Percentiles rank a stretch among this genome's conserved stretches.
phyloP scores from a whole-genome alignment of 2,888 invertebrate species.

The Macrophya annulata region DNA sequence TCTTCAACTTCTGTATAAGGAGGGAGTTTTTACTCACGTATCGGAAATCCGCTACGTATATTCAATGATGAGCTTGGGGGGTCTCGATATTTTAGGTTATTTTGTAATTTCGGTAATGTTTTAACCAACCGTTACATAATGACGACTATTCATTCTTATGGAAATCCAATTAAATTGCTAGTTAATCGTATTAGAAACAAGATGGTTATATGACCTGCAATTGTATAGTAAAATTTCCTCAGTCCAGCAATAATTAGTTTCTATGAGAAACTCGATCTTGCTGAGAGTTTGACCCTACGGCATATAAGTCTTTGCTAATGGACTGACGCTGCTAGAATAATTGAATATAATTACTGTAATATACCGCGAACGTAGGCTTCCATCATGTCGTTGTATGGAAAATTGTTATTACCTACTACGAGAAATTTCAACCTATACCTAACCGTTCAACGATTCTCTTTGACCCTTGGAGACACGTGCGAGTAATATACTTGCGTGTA shows the following conservation, averaged over 20 bases:
- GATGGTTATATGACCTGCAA: background rate
- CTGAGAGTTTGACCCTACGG: slow-evolving; percentile 27
- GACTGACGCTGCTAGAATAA: slow-evolving; percentile 3
- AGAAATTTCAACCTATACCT: background rate
- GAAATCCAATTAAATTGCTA: background rate
- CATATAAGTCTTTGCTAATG: slow-evolving; percentile 2
- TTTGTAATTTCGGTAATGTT: background rate
- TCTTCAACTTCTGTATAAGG: background rate
- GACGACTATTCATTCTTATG: background rate
- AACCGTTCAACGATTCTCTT: slow-evolving; percentile 12
- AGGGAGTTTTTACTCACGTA: too few relatives aligned
- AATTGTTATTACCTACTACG: slow-evolving; percentile 16
- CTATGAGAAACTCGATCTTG: background rate
- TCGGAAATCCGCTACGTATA: background rate
- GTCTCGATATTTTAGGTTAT: background rate
- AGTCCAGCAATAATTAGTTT: background rate
- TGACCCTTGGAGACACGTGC: background rate
- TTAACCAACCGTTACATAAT: background rate
- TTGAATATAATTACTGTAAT: slow-evolving; percentile 30
- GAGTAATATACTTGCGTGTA: background rate
- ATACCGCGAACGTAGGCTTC: background rate
- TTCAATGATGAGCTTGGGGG: background rate
- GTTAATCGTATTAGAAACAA: background rate
- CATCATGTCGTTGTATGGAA: background rate
- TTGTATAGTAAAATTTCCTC: background rate